These are phyloP conservation scores for Varanus salvator DNA, from an alignment of 2,113 vertebrate genomes.

Conservation along the genomic window DNA sequence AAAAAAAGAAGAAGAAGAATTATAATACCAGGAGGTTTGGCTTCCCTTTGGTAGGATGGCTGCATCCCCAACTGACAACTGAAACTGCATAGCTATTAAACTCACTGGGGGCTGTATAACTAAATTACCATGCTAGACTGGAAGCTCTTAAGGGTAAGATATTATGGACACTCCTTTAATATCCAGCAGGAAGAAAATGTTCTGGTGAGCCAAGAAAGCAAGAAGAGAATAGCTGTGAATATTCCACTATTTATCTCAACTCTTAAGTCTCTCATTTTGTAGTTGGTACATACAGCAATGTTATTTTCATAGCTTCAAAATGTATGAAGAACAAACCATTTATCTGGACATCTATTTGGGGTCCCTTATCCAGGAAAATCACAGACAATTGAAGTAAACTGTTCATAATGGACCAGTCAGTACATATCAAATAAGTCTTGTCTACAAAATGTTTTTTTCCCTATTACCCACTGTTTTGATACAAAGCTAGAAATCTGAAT, in stretches of 20 bases:
- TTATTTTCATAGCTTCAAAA: not conserved
- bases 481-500: slow-evolving; percentile 12
- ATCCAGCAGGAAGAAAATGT: slow-evolving; percentile 15
- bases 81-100: slow-evolving; percentile 30
- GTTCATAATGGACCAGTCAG: slow-evolving; percentile 17
- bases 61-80: slow-evolving; percentile 35
- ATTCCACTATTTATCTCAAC: not conserved
- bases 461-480: slow-evolving; percentile 10
- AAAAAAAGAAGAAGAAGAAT: not conserved
- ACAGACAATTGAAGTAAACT: not conserved
- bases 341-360: not conserved
- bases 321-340: not conserved
- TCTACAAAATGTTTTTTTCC: not conserved
- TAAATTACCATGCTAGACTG: not conserved
- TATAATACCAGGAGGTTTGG: slow-evolving; percentile 18
- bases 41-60: slow-evolving; percentile 38
- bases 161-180: not conserved
- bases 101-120: not conserved
- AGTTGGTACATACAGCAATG: not conserved
- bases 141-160: not conserved
- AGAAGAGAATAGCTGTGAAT: not conserved
- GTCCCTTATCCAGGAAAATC: not conserved
- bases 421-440: slow-evolving; percentile 5
- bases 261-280: not conserved
- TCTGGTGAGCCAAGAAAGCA: not conserved